phyloP scores from a whole-genome alignment of 92 coral and sea anemone species.

The Siderastrea siderea region DNA sequence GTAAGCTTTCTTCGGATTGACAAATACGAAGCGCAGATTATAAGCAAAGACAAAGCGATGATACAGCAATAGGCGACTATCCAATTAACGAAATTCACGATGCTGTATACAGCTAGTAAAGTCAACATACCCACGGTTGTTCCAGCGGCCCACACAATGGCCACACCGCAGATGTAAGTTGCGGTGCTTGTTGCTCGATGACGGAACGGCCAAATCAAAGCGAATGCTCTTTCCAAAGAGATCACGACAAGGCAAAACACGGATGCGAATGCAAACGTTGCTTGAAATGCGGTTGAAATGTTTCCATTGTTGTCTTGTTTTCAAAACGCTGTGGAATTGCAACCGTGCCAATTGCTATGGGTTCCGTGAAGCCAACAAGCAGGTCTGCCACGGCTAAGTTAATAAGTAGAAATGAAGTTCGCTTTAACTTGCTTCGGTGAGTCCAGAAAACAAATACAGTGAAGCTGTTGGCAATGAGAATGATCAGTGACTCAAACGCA shows the following conservation, averaged over 20 bases:
- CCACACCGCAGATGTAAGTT: conserved; percentile 1
- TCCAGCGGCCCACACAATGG: conserved; percentile 1
- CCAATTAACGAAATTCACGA: too few species aligned
- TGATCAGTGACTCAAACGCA: background rate
- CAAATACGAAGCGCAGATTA: too few species aligned
- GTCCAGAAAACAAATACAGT: conserved; percentile 21
- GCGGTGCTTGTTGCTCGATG: conserved; percentile 12
- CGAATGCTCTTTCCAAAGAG: conserved; percentile 19
- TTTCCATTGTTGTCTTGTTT: background rate
- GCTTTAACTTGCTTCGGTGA: background rate
- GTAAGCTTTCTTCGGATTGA: too few species aligned
- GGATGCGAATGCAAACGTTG: background rate
- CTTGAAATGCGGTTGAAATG: background rate
- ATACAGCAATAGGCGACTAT: too few species aligned
- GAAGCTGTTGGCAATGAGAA: background rate
- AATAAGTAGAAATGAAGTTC: background rate
- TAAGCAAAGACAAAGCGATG: too few species aligned
- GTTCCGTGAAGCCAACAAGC: background rate
- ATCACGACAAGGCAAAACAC: conserved; percentile 3
- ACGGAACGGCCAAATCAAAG: conserved; percentile 17
- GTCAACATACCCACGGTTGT: background rate
- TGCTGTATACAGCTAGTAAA: background rate
- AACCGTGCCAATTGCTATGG: background rate
- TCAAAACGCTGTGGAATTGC: background rate
- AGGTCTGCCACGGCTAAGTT: background rate